These are phyloP conservation scores for Melipona bicolor DNA, from an alignment of 2,888 invertebrate genomes.

Conservation along the genomic window DNA sequence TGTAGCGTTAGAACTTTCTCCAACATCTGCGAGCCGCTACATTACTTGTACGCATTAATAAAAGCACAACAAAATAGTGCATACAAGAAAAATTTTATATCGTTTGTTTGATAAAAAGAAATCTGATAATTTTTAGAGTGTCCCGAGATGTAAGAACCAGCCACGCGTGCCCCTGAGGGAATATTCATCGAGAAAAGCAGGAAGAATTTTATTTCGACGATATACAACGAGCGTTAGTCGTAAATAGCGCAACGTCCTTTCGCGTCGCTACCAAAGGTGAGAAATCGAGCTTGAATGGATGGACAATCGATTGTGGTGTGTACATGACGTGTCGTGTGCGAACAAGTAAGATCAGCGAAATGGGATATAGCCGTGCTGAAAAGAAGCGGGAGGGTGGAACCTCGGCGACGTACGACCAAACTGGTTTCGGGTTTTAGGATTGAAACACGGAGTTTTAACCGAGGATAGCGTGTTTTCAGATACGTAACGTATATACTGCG, in stretches of 20 bases:
- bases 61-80: no score
- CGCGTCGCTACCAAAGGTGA: slow-evolving; percentile 7
- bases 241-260: slow-evolving; percentile 53
- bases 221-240: neutral
- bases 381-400: slow-evolving; percentile 17
- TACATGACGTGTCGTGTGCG: neutral
- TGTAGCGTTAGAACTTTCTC: no score
- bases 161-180: neutral
- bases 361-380: neutral
- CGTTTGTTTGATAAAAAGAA: no score
- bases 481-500: slow-evolving; percentile 2
- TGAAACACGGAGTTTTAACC: neutral
- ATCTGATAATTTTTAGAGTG: no score
- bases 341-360: neutral
- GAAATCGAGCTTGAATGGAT: slow-evolving; percentile 39
- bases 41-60: no score
- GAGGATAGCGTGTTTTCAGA: slow-evolving; percentile 1
- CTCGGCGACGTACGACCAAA: slow-evolving; percentile 17
- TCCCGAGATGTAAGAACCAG: neutral
- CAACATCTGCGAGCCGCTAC: no score
- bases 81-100: no score
- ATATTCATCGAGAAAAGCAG: neutral
- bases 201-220: slow-evolving; percentile 56
- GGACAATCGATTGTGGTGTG: slow-evolving; percentile 4
- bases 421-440: slow-evolving; percentile 28